phyloP scores from a whole-genome alignment of 1,140 invertebrate species.

The Bombus breviceps region DNA sequence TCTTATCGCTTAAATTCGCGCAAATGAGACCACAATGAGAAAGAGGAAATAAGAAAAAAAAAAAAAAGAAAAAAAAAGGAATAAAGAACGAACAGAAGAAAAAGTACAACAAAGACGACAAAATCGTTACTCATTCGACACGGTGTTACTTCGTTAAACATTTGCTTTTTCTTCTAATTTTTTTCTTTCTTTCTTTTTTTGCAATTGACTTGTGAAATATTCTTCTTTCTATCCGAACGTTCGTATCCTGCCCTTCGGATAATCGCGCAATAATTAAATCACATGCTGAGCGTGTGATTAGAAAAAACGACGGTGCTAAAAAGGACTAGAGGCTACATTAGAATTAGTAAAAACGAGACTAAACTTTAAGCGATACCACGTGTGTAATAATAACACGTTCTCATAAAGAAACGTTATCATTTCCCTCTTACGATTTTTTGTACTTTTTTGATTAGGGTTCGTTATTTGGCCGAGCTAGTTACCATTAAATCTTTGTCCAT shows the following conservation, averaged over 20 bases:
- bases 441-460: constrained; percentile 82
- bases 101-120: constrained; percentile 4
- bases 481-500: constrained; percentile 54
- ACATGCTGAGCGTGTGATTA: constrained; percentile 52
- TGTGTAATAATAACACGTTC: constrained; percentile 63
- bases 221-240: constrained; percentile 15
- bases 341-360: constrained; percentile 71
- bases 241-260: constrained; percentile 7
- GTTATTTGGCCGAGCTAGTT: constrained; percentile 75
- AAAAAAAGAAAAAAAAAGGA: not conserved
- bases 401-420: constrained; percentile 71
- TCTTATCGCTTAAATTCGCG: too few species aligned
- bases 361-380: constrained; percentile 64
- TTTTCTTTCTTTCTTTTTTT: not conserved
- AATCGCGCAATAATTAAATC: constrained; percentile 55
- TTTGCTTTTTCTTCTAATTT: not conserved
- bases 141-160: constrained; percentile 9
- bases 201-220: constrained; percentile 50
- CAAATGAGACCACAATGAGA: not conserved
- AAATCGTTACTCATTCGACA: constrained; percentile 20
- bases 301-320: constrained; percentile 73
- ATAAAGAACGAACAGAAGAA: not conserved
- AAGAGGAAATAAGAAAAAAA: too few species aligned
- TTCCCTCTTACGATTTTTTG: constrained; percentile 76
- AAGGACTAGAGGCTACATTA: constrained; percentile 79